Base-by-base conservation (phyloP, 2,797 vertebrate genomes). In the Xenopus petersii region DNA sequence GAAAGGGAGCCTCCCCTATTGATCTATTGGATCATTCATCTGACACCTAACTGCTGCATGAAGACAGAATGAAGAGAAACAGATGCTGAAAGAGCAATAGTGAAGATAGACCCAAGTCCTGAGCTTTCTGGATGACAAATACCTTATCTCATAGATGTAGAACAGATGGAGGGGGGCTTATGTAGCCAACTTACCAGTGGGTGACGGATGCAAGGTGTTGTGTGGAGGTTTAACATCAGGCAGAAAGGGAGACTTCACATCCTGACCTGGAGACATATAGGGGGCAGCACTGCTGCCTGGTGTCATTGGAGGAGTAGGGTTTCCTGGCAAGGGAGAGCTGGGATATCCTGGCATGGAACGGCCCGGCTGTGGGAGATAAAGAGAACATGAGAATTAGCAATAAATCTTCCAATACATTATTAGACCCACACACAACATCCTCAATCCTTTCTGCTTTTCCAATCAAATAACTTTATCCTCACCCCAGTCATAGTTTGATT, bases 231-330 rank as follows among this genome's bases (percentile, higher is more conserved):
- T 98, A 83, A 93, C 86, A 75, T 98, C 96, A 1, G 93, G 90
- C 51, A 96, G 91, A 84, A 94, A 98, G 1, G 95, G 91, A 0
- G 95, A 94, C 85, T 98, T 98, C 33, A 93, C 89, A 5, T 98
- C 96, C 86, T 97, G 96, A 16, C 92, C 91, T 0, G 94, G 94
- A 21, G 95, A 95, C 30, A 92, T 83, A 64, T 97, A 98, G 4
- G 93, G 81, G 0, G 94, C 87, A 74, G 94, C 91, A 67, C 87
- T 86, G 48, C 90, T 92, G 74, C 95, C 91, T 0, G 95, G 96
- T 0, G 95, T 96, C 95, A 98, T 92, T 7, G 96, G 96, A 0
- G 95, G 96, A 0, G 95, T 98, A 72, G 96, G 96, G 73, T 97
- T 98, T 71, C 95, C 94, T 0, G 94, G 93, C 81, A 97, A 91